Base-by-base conservation (phyloP, 1,140 invertebrate genomes). In the Aradophagus sp. region DNA sequence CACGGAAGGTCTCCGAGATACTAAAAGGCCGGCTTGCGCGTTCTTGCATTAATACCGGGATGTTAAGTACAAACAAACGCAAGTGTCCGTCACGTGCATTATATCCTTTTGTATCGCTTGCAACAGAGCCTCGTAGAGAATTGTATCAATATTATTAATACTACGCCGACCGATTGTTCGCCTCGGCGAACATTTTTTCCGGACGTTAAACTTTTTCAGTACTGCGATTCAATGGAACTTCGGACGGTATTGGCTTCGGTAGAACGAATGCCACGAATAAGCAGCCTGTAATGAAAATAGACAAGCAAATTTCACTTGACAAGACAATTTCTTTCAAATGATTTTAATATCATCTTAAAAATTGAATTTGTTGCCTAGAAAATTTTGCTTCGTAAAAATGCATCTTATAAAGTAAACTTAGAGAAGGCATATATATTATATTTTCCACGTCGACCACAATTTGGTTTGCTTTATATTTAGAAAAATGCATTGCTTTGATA, bases 241-340 rank as follows among this genome's bases (percentile, higher is more conserved):
- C 56, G n/a, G 62, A 7, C 10, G 71, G 27, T 41, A 75, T 31
- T 0, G 75, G 69, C 39, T 65, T 74, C 1, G 73, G 75, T 13
- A 74, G 48, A 13, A 76, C 66, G 11, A 82, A 41, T 2, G 73
- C 63, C 31, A 77, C 4, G 14, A 74, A 44, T n/a, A 72, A 17
- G 27, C 79, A 82, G 0, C 44, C 61, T 75, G 48, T 32, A 73
- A 34, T 12, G 8, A 23, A 8, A 23, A 5, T 23, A n/a, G n/a
- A n/a, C n/a, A n/a, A n/a, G n/a, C n/a, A n/a, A 8, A 23, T 23
- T 23, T 23, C 20, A 23, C 20, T 23, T 23, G n/a, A n/a, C n/a
- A n/a, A n/a, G n/a, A n/a, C n/a, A n/a, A n/a, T n/a, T n/a, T n/a
- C n/a, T n/a, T n/a, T n/a, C n/a, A n/a, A n/a, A n/a, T n/a, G n/a